Evolutionary conservation across 1,140 invertebrate genomes (phyloP), one percentile per base, ranked within the genome.

Genomic region (Drosophila ambigua): DNA sequence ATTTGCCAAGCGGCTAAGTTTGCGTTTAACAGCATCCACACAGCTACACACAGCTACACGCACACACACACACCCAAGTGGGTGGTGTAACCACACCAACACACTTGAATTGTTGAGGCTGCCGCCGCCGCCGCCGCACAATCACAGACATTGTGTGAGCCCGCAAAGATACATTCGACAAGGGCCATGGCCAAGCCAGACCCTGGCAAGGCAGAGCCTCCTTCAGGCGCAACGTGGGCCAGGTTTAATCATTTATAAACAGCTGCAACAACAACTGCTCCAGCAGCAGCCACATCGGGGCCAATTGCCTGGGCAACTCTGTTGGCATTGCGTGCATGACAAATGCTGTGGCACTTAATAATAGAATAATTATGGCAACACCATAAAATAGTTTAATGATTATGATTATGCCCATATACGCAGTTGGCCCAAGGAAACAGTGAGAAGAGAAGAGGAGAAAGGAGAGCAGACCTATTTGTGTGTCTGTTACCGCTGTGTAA

Each of bases 261-360:
- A 87, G 78, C 65, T 72, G 68, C 77, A 79, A 53, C 46, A 59
- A 45, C 46, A 55, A 44, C 23, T 24, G 4, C 23, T 24, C 4
- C 60, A 52, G 49, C 60, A 69, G 20, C 51, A 63, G 59, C 66
- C 55, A 73, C 66, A 72, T 13, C 9, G 9, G 2, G 11, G 35
- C 0, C 9, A 9, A 79, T 59, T 71, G 60, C 54, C 45, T 65
- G 59, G 69, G 62, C 73, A 53, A 53, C 55, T 79, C 50, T 68
- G 52, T 20, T 20, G 61, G 78, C 77, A 64, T 59, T 85, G 66
- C 71, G 59, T 74, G 82, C 82, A 87, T 77, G 82, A 87, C 82
- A 88, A 88, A 88, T 88, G 83, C 88, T 88, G 88, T 79, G 76
- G 72, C 88, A 88, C 83, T 88, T 88, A 88, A 88, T 88, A 88